These are phyloP conservation scores for Epinephelus cyanopodus DNA, from an alignment of 2,113 vertebrate species.

Conservation along the genomic window DNA sequence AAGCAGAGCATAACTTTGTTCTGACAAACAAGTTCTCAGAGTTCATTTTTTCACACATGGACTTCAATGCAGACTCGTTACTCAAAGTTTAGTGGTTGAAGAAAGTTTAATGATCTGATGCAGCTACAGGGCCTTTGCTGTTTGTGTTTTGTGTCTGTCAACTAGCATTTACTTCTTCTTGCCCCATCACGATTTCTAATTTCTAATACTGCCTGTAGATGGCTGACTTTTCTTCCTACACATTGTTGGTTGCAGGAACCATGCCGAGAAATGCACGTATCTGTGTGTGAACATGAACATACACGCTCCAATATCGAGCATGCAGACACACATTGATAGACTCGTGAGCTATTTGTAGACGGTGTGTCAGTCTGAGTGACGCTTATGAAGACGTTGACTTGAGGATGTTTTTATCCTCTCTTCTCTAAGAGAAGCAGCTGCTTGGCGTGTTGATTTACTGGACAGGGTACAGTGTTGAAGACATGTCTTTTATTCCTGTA, in stretches of 20 bases:
- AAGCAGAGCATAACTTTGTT: not conserved
- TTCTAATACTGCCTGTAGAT: not conserved
- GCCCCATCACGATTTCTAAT: not conserved
- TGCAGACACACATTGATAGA: conserved; percentile 15
- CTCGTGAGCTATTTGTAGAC: conserved; percentile 48
- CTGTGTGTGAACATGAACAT: not conserved
- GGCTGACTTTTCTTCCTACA: not conserved
- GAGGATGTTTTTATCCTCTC: conserved; percentile 33
- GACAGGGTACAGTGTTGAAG: conserved; percentile 11
- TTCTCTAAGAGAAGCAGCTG: conserved; percentile 3
- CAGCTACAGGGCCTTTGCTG: not conserved
- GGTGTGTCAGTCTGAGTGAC: conserved; percentile 31
- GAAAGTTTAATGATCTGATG: not conserved
- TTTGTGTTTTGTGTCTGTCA: not conserved
- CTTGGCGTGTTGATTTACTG: conserved; percentile 17
- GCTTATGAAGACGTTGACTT: conserved; percentile 35
- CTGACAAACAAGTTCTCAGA: not conserved
- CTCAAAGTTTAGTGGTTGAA: not conserved
- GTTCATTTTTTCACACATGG: not conserved
- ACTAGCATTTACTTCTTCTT: not conserved
- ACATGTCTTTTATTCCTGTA: not conserved
- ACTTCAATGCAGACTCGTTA: not conserved
- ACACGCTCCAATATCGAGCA: not conserved
- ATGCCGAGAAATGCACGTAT: not conserved
- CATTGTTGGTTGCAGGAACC: not conserved